Percentiles rank a stretch among this genome's conserved stretches.
Conservation (phyloP, 1,140 invertebrate genomes). For the Phenacoccus solenopsis region DNA sequence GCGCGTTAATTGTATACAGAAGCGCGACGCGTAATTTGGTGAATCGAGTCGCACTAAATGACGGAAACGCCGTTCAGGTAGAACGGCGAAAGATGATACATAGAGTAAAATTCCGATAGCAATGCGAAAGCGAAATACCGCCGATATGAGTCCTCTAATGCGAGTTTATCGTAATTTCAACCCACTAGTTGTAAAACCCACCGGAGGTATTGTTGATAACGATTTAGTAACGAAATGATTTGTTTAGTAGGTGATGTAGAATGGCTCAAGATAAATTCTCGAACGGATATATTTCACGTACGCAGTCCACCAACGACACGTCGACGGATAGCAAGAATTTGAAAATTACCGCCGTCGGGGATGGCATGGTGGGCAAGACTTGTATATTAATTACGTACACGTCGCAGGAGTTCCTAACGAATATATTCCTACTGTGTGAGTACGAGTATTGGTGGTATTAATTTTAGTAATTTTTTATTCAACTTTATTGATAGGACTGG, state of each 20-base stretch:
- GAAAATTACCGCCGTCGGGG: conserved; percentile 81
- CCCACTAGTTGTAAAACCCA: too few species aligned
- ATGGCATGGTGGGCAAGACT: conserved; percentile 90
- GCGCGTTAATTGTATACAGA: too few species aligned
- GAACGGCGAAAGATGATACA: too few species aligned
- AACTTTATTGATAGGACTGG: neutral
- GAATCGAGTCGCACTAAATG: neutral
- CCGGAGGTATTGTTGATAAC: too few species aligned
- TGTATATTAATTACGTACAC: conserved; percentile 86
- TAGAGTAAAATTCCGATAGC: too few species aligned
- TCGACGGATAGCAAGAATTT: conserved; percentile 39
- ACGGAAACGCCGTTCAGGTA: neutral
- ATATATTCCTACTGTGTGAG: conserved; percentile 83
- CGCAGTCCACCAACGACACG: neutral
- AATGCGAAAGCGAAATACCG: too few species aligned
- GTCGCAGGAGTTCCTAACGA: conserved; percentile 67
- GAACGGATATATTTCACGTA: neutral
- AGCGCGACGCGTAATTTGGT: neutral
- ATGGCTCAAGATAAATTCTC: neutral
- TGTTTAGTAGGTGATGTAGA: neutral
- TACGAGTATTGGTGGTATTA: conserved; percentile 26
- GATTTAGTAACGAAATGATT: too few species aligned
- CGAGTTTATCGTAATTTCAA: too few species aligned
- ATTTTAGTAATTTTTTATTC: neutral
- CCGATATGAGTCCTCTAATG: too few species aligned